Evolutionary conservation across 2,797 vertebrate genomes (phyloP).

Genomic region (Hozukius guyotensis): DNA sequence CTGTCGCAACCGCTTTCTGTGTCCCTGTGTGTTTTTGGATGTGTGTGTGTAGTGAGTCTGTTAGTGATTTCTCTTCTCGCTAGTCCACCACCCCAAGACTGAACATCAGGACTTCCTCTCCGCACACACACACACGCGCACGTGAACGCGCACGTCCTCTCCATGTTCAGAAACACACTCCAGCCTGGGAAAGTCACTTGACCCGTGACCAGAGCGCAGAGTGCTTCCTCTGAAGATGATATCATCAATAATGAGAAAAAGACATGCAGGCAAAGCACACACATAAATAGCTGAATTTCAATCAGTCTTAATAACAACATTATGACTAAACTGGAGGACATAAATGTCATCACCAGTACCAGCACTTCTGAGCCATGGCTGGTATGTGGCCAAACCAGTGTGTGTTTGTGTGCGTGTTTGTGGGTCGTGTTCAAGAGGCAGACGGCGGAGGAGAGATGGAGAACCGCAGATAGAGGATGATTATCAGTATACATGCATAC

Average conservation of each 20-base stretch:
- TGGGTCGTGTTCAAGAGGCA: conserved; percentile 32
- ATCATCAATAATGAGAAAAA: conserved; percentile 77
- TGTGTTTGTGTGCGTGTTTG: conserved; percentile 45
- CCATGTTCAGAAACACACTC: conserved; percentile 72
- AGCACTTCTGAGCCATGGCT: conserved; percentile 39
- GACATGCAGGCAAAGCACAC: conserved; percentile 35
- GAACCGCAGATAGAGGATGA: conserved; percentile 32
- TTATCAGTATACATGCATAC: conserved; percentile 21
- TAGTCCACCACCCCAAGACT: conserved; percentile 38
- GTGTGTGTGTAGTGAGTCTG: conserved; percentile 43
- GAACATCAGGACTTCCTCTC: conserved; percentile 71
- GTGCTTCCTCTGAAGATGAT: conserved; percentile 77
- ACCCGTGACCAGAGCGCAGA: conserved; percentile 74
- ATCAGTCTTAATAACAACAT: conserved; percentile 21
- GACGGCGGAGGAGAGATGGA: conserved; percentile 7
- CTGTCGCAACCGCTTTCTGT: conserved; percentile 28
- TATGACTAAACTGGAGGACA: conserved; percentile 5
- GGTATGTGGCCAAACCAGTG: conserved; percentile 76
- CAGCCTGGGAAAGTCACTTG: conserved; percentile 82
- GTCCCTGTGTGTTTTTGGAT: conserved; percentile 32
- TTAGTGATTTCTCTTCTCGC: conserved; percentile 56
- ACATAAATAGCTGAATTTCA: conserved; percentile 21
- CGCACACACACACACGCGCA: conserved; percentile 11
- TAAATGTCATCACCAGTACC: conserved; percentile 37
- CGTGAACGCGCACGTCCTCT: conserved; percentile 29